Base-by-base conservation (phyloP, 1,140 invertebrate genomes). In the Coelopa frigida region DNA sequence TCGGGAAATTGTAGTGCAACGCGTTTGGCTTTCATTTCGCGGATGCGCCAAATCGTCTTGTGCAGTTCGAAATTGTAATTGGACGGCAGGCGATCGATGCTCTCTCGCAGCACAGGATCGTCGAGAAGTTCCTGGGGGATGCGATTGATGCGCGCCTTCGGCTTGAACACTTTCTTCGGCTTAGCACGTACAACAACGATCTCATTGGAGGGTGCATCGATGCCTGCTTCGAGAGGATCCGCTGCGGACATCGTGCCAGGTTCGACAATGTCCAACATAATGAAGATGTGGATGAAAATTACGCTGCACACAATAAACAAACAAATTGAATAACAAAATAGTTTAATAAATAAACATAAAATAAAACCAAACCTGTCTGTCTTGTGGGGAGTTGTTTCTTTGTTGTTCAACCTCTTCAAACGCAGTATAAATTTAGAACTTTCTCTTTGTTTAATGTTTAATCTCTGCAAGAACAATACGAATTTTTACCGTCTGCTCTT, bases 31-130 rank as follows among this genome's bases (percentile, higher is more conserved):
- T 82, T 78, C 18, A 80, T 73, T 63, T 88, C 82, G 50, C 79
- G 75, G 51, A 98, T 94, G 61, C 91, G 82, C 95, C 95, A 99
- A 68, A 99, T 85, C 1, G 95, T 98, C 72, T 99, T 99, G 33
- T 87, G 88, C 56, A 99, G 83, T 81, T 99, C 97, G 74, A 99
- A 99, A 73, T 97, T 98, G 63, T 99, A 99, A 75, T 99, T 99
- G 12, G 76, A 63, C 7, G 97, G 96, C 37, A 99, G 73, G 37
- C 73, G 69, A 53, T 79, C 73, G 44, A 85, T 82, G 4, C 87
- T 86, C 60, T 76, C 71, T 56, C 87, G 80, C 32, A 95, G 66
- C 50, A 83, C 54, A 7, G 81, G 75, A 78, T 96, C 80, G 58
- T 93, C 82, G 15, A 91, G 68, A 38, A 96, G 79, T 53, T 87